These are phyloP conservation scores for Atta cephalotes DNA, from an alignment of 1,140 invertebrate species.

Conservation along the genomic window DNA sequence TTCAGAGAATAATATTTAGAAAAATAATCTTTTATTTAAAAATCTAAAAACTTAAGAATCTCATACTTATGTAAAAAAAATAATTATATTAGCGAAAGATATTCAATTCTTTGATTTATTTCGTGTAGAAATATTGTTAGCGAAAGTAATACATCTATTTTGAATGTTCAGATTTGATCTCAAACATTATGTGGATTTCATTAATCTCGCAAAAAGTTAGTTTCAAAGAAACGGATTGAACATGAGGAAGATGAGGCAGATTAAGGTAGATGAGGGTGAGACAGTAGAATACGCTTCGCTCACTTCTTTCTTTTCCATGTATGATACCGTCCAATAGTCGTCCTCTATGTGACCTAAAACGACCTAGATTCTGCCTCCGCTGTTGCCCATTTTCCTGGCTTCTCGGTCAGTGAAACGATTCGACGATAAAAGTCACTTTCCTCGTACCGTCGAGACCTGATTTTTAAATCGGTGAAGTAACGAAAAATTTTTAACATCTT, in stretches of 20 bases:
- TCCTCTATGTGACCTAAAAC: conserved; percentile 53
- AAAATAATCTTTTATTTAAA: conserved; percentile 2
- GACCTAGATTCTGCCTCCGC: conserved; percentile 69
- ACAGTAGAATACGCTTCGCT: conserved; percentile 51
- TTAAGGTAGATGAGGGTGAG: conserved; percentile 37
- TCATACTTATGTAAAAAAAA: neutral
- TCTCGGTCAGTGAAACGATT: conserved; percentile 59
- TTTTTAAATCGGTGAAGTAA: conserved; percentile 19
- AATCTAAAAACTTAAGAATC: neutral
- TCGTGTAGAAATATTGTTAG: neutral
- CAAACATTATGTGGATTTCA: neutral
- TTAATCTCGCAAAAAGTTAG: conserved; percentile 29
- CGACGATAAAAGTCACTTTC: conserved; percentile 47
- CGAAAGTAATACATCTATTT: neutral
- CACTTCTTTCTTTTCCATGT: conserved; percentile 14
- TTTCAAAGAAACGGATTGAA: conserved; percentile 12
- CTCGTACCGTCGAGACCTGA: conserved; percentile 22
- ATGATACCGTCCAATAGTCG: conserved; percentile 53
- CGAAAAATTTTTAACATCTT: conserved; percentile 16
- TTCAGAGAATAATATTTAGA: neutral
- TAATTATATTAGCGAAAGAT: neutral
- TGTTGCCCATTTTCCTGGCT: conserved; percentile 59
- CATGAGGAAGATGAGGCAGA: conserved; percentile 1
- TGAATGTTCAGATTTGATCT: neutral
- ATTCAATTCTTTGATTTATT: neutral